A percentile compares a stretch with the other conserved stretches of the same genome.
These are phyloP conservation scores for Brachionus paranguensis DNA, from an alignment of 1,140 invertebrate genomes.

Conservation along the genomic window DNA sequence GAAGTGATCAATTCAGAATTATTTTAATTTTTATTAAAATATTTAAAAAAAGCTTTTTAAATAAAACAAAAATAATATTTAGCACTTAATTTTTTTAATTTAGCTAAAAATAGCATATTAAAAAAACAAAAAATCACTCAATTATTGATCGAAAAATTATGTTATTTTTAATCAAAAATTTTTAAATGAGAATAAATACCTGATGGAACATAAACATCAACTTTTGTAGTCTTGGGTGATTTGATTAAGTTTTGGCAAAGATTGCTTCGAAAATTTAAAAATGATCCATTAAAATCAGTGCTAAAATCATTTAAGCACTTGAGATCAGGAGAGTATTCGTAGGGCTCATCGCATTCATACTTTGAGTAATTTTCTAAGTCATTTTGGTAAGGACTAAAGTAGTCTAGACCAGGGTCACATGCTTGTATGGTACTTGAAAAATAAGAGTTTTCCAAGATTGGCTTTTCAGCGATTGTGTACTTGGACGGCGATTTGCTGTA, in stretches of 20 bases:
- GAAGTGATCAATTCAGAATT: too few relatives aligned
- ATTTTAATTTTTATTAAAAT: too few relatives aligned
- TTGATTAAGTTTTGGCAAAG: background rate
- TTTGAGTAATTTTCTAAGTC: background rate
- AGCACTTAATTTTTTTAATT: background rate
- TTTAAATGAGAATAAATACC: background rate
- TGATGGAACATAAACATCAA: background rate
- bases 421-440: background rate
- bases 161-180: background rate
- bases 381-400: background rate
- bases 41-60: background rate
- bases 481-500: background rate
- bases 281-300: background rate
- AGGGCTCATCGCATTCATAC: background rate
- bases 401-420: background rate
- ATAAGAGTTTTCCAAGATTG: conserved; percentile 4
- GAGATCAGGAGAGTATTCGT: background rate
- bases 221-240: background rate
- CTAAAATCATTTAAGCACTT: background rate
- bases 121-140: background rate
- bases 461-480: background rate
- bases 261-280: background rate
- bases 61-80: background rate
- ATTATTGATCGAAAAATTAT: background rate
- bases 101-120: background rate